Conservation (phyloP, 1,140 invertebrate species). For the Chrysoperla carnea region DNA sequence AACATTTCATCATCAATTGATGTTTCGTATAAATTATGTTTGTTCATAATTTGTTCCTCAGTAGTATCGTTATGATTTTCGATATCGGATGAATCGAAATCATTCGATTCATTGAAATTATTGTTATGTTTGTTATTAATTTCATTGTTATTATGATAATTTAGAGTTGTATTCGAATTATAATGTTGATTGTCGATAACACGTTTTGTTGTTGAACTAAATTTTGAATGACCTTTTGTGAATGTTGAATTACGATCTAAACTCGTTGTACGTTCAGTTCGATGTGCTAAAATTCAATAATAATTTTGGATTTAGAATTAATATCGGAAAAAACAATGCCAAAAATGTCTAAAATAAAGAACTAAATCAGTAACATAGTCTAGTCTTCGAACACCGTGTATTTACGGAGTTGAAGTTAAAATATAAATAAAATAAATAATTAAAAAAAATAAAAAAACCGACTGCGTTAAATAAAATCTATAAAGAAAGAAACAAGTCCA, state of each 20-base stretch:
- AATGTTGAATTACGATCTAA: neutral
- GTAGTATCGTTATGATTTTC: constrained; percentile 12
- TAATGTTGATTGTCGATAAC: neutral
- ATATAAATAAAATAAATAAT: no score
- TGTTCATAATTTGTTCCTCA: constrained; percentile 17
- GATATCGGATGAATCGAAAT: constrained; percentile 11
- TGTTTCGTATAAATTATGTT: constrained; percentile 12
- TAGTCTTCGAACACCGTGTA: no score
- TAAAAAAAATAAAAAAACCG: no score
- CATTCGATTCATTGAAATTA: constrained; percentile 8
- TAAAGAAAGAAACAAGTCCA: no score
- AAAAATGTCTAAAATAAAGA: no score
- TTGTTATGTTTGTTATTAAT: constrained; percentile 10
- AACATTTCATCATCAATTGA: constrained; percentile 18
- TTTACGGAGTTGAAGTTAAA: no score
- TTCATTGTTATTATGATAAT: constrained; percentile 12
- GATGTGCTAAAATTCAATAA: no score
- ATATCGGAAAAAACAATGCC: no score
- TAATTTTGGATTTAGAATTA: no score
- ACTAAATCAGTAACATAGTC: no score
- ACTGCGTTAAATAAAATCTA: no score
- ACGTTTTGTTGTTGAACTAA: neutral
- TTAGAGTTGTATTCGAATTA: neutral
- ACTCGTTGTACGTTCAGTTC: neutral
- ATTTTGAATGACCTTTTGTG: neutral